Base-by-base conservation (phyloP, 2,113 vertebrate genomes). In the Oncorhynchus mykiss region DNA sequence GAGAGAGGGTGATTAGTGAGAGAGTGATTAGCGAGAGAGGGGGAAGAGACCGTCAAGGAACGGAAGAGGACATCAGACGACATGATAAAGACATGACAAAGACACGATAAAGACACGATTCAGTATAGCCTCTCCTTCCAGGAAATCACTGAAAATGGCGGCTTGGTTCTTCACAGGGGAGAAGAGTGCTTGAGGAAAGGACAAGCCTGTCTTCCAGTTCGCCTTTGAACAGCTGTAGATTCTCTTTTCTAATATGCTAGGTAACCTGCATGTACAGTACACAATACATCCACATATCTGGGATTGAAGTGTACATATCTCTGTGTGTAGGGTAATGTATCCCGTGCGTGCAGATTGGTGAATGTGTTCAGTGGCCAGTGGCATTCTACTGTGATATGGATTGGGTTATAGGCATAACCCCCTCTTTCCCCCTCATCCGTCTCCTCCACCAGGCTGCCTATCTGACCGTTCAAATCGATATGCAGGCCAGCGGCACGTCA, bases 221-320 rank as follows among this genome's bases (percentile, higher is more conserved):
- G 51, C 51, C 51, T 99, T 99, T 67, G 95, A 98, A 86, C 98
- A 98, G 92, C 96, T 99, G 86, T 18, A 18, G 51, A 14, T 54
- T 54, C 3, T 54, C 4, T 45, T 45, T 45, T 45, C 9, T 45
- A 45, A 45, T 45, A 54, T 54, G 51, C 3, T 54, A 18, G 51
- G 14, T 11, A 45, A 45, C 39, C 39, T 54, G 51, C 51, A 18
- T 16, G 14, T 16, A 4, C 14, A 16, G 49, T 24, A 22, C n/a
- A 64, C 20, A 64, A n/a, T 1, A 24, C 8, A 18, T 64, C 22
- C 7, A 64, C 60, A n/a, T 25, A 64, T 64, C 60, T 22, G 11
- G 22, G 24, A 9, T 64, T 3, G 11, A 25, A 64, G 2, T 25
- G 60, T n/a, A 8, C 60, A 12, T 64, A 25, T 25, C 2, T 22